phyloP scores from a whole-genome alignment of 2,113 vertebrate genomes.

The Anguilla rostrata region DNA sequence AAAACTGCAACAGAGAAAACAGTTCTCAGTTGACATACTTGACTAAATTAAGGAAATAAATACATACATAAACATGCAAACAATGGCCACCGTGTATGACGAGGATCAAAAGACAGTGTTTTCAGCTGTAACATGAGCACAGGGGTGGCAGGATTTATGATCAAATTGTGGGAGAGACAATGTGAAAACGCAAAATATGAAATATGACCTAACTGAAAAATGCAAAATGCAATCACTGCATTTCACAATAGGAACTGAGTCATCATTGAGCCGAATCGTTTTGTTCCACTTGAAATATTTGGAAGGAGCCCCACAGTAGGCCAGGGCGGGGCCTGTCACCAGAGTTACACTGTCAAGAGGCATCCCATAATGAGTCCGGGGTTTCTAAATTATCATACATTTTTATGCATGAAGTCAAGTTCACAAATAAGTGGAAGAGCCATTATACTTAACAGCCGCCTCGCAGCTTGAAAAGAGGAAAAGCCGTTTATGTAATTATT shows the following conservation, averaged over 20 bases:
- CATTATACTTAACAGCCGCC: neutral
- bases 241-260: neutral
- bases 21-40: too few relatives aligned
- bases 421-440: slow-evolving; percentile 2
- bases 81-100: too few relatives aligned
- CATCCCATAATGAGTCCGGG: neutral
- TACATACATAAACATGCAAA: too few relatives aligned
- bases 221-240: too few relatives aligned
- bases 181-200: neutral
- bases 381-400: neutral
- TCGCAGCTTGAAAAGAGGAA: neutral
- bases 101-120: neutral
- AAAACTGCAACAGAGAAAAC: too few relatives aligned
- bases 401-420: slow-evolving; percentile 1
- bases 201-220: neutral
- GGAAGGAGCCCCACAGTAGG: neutral
- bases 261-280: neutral
- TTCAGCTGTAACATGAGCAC: neutral
- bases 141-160: neutral
- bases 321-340: neutral
- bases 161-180: neutral
- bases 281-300: neutral
- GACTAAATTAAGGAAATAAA: too few relatives aligned
- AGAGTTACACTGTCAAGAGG: neutral
- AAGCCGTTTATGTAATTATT: slow-evolving; percentile 13